Percentiles rank a stretch among this genome's conserved stretches.
These are phyloP conservation scores for Parauchenoglanis ngamensis DNA, from an alignment of 2,797 vertebrate species.

Conservation along the genomic window DNA sequence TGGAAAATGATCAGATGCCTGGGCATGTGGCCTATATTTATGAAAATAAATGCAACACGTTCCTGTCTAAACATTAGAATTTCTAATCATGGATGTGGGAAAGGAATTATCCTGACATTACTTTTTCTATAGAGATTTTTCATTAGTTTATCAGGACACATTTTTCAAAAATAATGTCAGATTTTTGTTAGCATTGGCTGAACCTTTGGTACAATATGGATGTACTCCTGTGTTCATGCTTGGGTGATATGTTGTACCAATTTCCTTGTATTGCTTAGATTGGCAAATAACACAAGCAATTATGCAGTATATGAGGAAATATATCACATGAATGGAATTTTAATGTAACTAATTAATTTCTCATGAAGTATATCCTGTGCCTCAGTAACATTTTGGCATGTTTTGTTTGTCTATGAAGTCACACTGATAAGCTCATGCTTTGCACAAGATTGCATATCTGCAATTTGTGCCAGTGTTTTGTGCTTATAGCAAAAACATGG, in stretches of 20 bases:
- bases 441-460: conserved; percentile 33
- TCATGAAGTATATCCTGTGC: conserved; percentile 63
- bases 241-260: conserved; percentile 58
- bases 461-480: conserved; percentile 28
- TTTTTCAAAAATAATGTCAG: background rate
- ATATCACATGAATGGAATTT: conserved; percentile 63
- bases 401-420: conserved; percentile 61
- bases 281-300: conserved; percentile 64
- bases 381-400: conserved; percentile 50
- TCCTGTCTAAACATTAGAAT: conserved; percentile 14
- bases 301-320: conserved; percentile 65
- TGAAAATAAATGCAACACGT: conserved; percentile 20
- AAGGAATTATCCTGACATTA: conserved; percentile 24
- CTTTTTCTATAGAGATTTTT: conserved; percentile 20
- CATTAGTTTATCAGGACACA: background rate
- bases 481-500: background rate
- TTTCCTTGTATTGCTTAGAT: conserved; percentile 56
- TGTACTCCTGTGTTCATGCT: conserved; percentile 36
- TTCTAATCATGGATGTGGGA: conserved; percentile 17
- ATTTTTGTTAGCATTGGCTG: conserved; percentile 25
- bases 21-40: background rate
- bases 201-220: conserved; percentile 46
- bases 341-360: conserved; percentile 61
- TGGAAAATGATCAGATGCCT: conserved; percentile 21
- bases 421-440: conserved; percentile 56